These are phyloP conservation scores for Neodiprion pinetum DNA, from an alignment of 1,140 invertebrate species.

Conservation along the genomic window DNA sequence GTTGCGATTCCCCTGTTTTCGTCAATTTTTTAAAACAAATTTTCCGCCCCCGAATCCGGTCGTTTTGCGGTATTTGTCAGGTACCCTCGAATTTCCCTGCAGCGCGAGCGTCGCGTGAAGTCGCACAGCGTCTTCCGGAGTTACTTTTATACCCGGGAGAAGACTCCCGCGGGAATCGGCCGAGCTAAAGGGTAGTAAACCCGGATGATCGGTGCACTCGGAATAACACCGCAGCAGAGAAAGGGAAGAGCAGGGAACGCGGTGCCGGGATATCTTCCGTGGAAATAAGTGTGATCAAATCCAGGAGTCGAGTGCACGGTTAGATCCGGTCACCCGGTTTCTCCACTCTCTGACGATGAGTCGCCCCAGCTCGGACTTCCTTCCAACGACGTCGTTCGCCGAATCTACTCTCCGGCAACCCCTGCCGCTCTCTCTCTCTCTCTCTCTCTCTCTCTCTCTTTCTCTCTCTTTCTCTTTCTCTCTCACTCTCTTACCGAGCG, in stretches of 20 bases:
- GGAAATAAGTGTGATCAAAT: slow-evolving; percentile 1
- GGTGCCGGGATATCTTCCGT: not conserved
- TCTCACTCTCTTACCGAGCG: not conserved
- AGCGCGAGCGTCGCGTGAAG: too few species aligned
- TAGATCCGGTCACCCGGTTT: not conserved
- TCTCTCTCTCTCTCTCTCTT: too few species aligned
- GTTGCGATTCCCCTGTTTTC: not conserved
- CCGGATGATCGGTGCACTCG: too few species aligned
- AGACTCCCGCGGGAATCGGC: too few species aligned
- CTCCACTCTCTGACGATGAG: slow-evolving; percentile 37
- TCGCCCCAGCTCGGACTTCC: slow-evolving; percentile 22
- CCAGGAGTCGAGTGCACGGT: slow-evolving; percentile 30
- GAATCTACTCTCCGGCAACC: not conserved
- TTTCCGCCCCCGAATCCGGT: slow-evolving; percentile 2
- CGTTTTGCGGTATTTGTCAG: not conserved
- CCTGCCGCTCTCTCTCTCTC: not conserved
- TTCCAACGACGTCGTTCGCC: not conserved
- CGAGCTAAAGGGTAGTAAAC: too few species aligned
- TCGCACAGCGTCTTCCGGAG: too few species aligned
- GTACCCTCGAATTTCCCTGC: too few species aligned
- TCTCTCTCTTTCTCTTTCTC: too few species aligned
- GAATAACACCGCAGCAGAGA: too few species aligned
- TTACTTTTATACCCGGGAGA: too few species aligned
- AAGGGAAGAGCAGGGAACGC: too few species aligned
- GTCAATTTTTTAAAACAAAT: not conserved